Evolutionary conservation across 2,888 invertebrate genomes (phyloP), one percentile per base, ranked within the genome.

Genomic region (Clunio marinus): DNA sequence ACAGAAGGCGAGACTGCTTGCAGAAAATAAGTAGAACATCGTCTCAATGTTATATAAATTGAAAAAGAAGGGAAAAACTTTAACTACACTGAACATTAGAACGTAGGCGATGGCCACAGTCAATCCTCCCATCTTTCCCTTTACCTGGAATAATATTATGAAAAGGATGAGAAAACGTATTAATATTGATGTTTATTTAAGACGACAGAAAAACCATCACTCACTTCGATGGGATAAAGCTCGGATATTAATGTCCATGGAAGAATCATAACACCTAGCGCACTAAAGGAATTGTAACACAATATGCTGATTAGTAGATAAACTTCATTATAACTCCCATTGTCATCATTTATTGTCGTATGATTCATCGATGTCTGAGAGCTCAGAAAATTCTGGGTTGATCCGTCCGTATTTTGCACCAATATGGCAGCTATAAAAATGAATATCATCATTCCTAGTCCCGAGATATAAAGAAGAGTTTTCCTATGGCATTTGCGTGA

Each of bases 221-320:
- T 60, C 28, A 68, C 73, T 68, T 72, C 71, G 13, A 70, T 72
- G 10, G 72, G 72, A 41, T 72, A 68, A n/a, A 73, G 58, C 70
- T 73, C 73, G 7, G 79, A 77, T 24, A 83, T 81, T 32, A 84
- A 72, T 4, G 83, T 82, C 85, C 85, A 85, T 1, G 84, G 84
- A 68, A 84, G 82, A 7, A 82, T 81, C 68, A 83, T 74, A 72
- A 81, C 80, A 1, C 84, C 84, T 8, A 84, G 71, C 0, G 82
- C 79, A 71, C 83, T 81, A 70, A 80, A 80, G 70, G 80, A 80
- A 4, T 83, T 81, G 73, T 82, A 84, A 5, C 79, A 76, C 17
- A 83, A 74, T 5, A 83, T 75, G 58, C 81, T 79, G 2, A 81
- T 73, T n/a, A 83, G 72, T 1, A 81, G 72, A 7, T 82, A 70